Conservation (phyloP, 53 echinoderm and acorn worm species). For the Patiria pectinifera region DNA sequence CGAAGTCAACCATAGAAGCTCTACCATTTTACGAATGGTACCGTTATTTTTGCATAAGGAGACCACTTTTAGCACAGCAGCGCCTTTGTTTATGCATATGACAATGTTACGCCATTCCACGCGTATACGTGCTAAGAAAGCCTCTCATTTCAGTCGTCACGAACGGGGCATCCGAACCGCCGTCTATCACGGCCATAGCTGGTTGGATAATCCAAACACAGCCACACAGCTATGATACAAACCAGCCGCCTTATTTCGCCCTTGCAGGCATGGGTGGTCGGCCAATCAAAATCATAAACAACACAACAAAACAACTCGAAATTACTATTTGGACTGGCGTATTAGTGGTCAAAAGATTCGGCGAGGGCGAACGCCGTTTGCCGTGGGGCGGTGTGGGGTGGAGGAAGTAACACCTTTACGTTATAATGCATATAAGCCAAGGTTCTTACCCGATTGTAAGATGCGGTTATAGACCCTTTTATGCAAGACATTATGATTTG, state of each 20-base stretch:
- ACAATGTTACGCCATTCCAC: conserved; percentile 23
- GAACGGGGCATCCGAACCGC: background rate
- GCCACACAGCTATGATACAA: background rate
- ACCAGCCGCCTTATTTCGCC: conserved; percentile 26
- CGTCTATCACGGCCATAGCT: conserved; percentile 21
- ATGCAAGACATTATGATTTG: too few species aligned
- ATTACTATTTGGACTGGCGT: conserved; percentile 43
- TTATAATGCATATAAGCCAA: too few species aligned
- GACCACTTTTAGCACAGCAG: background rate
- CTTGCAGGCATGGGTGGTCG: conserved; percentile 52
- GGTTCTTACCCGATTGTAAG: too few species aligned
- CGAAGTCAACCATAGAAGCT: background rate
- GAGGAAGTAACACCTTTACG: too few species aligned
- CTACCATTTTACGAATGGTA: too few species aligned
- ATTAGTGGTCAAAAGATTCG: conserved; percentile 17
- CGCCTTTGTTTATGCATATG: background rate
- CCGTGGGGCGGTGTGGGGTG: too few species aligned
- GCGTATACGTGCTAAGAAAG: background rate
- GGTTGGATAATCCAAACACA: conserved; percentile 51
- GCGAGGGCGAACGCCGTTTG: background rate
- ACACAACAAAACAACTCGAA: conserved; percentile 39
- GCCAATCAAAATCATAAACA: conserved; percentile 62
- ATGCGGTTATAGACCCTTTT: too few species aligned
- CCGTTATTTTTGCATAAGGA: too few species aligned
- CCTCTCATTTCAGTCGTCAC: conserved; percentile 24